phyloP scores from a whole-genome alignment of 2,888 invertebrate species.

The Anthoptus insignis region DNA sequence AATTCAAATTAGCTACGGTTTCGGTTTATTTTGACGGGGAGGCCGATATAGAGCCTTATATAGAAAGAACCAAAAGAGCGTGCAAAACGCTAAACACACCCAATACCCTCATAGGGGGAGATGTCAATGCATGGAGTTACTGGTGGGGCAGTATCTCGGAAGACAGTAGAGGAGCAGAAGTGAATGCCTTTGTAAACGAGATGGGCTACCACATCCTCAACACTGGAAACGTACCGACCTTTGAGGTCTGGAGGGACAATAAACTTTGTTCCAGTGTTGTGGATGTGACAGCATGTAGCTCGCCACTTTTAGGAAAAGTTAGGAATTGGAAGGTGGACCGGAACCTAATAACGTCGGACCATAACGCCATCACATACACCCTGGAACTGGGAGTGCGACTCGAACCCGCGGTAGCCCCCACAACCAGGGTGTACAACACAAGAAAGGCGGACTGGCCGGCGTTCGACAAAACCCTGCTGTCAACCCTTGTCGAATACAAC shows the following conservation, averaged over 20 bases:
- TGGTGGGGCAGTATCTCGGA: conserved; percentile 46
- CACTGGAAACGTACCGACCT: conserved; percentile 37
- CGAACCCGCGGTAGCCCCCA: background rate
- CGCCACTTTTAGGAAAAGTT: too few relatives aligned
- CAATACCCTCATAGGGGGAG: conserved; percentile 44
- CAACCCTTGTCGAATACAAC: too few relatives aligned
- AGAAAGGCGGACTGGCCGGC: background rate
- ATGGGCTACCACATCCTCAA: too few relatives aligned
- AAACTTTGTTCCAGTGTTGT: conserved; percentile 28
- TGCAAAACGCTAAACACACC: background rate
- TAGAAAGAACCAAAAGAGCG: too few relatives aligned
- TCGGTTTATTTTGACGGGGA: too few relatives aligned
- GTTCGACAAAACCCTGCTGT: too few relatives aligned
- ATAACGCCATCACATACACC: conserved; percentile 12
- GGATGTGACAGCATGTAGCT: conserved; percentile 40
- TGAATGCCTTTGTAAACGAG: too few relatives aligned
- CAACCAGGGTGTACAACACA: background rate
- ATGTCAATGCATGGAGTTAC: conserved; percentile 44
- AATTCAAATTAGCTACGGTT: too few relatives aligned
- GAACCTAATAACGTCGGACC: conserved; percentile 13
- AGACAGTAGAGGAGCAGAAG: conserved; percentile 38
- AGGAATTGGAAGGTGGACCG: too few relatives aligned
- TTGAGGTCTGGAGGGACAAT: conserved; percentile 33
- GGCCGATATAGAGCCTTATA: too few relatives aligned
- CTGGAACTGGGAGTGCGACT: background rate